Evolutionary conservation across 2,113 vertebrate genomes (phyloP).

Genomic region (Aegotheles bennettii): DNA sequence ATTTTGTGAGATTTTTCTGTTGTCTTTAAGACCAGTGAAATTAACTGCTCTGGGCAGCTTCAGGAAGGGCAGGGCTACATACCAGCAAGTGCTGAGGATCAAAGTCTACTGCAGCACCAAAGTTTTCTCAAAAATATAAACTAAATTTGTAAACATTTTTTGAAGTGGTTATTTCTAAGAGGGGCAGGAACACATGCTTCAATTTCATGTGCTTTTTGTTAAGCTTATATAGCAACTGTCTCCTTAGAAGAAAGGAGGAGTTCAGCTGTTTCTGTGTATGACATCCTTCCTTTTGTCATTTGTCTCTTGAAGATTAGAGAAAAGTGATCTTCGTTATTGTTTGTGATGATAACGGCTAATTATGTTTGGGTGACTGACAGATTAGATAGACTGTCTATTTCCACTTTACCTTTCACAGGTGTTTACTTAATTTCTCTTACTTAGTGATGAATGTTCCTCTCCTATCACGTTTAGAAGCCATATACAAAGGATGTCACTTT

Average conservation of each 20-base stretch:
- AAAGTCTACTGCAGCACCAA: neutral
- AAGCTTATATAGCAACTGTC: neutral
- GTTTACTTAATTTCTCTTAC: neutral
- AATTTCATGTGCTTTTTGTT: neutral
- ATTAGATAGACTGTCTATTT: neutral
- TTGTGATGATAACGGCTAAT: neutral
- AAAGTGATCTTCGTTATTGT: neutral
- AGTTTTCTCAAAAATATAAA: neutral
- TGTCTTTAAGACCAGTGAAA: neutral
- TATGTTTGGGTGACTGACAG: neutral
- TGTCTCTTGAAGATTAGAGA: neutral
- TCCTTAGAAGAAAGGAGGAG: neutral
- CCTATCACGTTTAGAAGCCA: neutral
- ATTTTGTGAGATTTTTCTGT: neutral
- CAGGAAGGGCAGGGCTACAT: neutral
- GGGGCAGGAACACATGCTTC: neutral
- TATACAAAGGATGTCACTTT: neutral
- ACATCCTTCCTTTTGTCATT: neutral
- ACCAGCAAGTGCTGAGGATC: neutral
- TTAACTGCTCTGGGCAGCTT: neutral
- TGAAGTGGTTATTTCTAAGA: neutral
- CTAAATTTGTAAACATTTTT: neutral
- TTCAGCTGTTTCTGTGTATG: neutral
- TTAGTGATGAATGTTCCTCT: neutral
- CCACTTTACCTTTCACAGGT: neutral